Conservation (phyloP, 2,888 invertebrate genomes). For the Caenorhabditis sinica region DNA sequence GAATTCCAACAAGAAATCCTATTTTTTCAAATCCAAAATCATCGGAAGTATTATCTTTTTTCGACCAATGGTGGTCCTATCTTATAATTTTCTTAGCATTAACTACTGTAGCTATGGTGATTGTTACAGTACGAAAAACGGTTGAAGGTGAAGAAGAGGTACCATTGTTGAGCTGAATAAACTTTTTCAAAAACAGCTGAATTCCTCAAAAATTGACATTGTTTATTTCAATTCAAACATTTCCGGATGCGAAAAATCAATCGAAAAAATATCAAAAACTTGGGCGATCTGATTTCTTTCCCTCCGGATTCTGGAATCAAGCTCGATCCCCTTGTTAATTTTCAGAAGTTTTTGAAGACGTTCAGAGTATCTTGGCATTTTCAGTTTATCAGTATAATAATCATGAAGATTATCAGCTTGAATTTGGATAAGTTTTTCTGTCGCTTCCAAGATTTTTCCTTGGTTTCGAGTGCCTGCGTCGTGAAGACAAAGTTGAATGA, state of each 20-base stretch:
- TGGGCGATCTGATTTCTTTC: constrained; percentile 16
- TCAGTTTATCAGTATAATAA: constrained; percentile 52
- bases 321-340: constrained; percentile 64
- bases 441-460: constrained; percentile 19
- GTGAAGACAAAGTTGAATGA: constrained; percentile 59
- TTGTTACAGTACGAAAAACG: not conserved
- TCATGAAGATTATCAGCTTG: constrained; percentile 62
- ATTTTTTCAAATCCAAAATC: no score
- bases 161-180: constrained; percentile 2
- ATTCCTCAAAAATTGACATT: no score
- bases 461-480: constrained; percentile 53
- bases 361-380: constrained; percentile 63
- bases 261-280: constrained; percentile 23
- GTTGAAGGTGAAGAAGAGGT: not conserved
- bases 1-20: no score
- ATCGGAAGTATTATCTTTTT: no score
- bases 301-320: constrained; percentile 3
- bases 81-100: not conserved
- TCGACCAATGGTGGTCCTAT: constrained; percentile 7
- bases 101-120: not conserved
- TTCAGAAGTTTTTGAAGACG: constrained; percentile 66
- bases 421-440: constrained; percentile 42
- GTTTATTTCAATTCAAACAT: no score
- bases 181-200: not conserved
- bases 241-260: constrained; percentile 53